Conservation (phyloP, 2,888 invertebrate genomes). For the Coenonympha glycerion region DNA sequence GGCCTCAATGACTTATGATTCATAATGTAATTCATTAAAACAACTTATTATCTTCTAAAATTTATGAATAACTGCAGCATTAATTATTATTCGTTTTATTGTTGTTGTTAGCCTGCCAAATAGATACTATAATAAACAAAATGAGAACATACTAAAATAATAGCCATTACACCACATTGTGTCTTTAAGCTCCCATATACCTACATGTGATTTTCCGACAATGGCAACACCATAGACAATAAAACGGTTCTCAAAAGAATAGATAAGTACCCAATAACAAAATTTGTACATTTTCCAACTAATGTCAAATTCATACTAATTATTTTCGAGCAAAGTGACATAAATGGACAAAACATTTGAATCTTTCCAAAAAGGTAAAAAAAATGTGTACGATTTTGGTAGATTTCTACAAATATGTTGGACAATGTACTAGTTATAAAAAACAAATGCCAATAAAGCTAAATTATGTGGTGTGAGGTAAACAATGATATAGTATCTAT, state of each 20-base stretch:
- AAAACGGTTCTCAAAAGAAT: slow-evolving; percentile 31
- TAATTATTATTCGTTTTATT: slow-evolving; percentile 12
- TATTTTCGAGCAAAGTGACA: no score
- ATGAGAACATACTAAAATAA: slow-evolving; percentile 60
- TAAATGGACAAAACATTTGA: no score
- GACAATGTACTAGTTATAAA: slow-evolving; percentile 10
- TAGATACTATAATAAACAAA: slow-evolving; percentile 31
- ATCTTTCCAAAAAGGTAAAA: no score
- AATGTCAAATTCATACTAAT: no score
- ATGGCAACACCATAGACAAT: slow-evolving; percentile 65
- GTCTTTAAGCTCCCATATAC: slow-evolving; percentile 68
- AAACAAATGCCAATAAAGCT: slow-evolving; percentile 27
- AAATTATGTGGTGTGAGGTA: slow-evolving; percentile 61
- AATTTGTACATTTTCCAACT: slow-evolving; percentile 15
- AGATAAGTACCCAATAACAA: slow-evolving; percentile 10
- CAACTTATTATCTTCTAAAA: slow-evolving; percentile 33
- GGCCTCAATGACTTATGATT: slow-evolving; percentile 25
- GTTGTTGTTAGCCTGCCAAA: slow-evolving; percentile 27
- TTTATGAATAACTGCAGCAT: slow-evolving; percentile 3
- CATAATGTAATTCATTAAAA: slow-evolving; percentile 44
- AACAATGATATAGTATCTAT: slow-evolving; percentile 23
- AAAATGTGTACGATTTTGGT: not conserved
- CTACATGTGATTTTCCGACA: slow-evolving; percentile 54
- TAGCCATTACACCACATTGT: slow-evolving; percentile 66
- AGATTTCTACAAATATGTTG: not conserved